A percentile compares a stretch with the other conserved stretches of the same genome.
phyloP scores from a whole-genome alignment of 2,888 invertebrate genomes.

The Trachelus troglodyta region DNA sequence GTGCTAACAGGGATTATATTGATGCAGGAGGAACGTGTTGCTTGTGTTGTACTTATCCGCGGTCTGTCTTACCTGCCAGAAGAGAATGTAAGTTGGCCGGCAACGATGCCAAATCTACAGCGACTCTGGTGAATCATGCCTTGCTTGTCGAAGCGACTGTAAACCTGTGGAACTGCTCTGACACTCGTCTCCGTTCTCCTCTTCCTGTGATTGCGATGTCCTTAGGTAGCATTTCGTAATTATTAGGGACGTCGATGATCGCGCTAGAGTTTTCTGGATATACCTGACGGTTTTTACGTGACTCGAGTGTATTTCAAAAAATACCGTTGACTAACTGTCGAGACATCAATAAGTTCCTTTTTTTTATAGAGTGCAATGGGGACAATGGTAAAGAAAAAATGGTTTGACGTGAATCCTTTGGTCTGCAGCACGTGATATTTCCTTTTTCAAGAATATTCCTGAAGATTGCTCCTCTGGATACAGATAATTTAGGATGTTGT shows the following conservation, averaged over 20 bases:
- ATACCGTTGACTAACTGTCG: not conserved
- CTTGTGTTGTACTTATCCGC: constrained; percentile 15
- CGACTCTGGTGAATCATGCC: constrained; percentile 19
- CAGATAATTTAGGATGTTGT: not conserved
- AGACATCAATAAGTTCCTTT: not conserved
- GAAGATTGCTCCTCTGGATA: not conserved
- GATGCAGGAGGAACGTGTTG: not conserved
- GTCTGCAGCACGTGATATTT: not conserved
- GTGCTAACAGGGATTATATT: not conserved
- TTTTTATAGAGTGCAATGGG: not conserved
- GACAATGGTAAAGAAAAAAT: not conserved
- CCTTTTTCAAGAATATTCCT: not conserved
- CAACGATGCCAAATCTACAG: constrained; percentile 47
- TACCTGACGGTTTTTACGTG: not conserved
- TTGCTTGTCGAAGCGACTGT: not conserved
- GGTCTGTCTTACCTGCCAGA: constrained; percentile 18
- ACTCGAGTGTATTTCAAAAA: not conserved
- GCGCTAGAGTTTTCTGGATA: not conserved
- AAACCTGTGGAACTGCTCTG: not conserved
- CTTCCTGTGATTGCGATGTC: not conserved
- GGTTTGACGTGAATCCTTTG: no score
- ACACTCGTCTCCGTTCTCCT: not conserved
- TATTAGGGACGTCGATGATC: not conserved
- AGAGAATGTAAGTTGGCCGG: constrained; percentile 43
- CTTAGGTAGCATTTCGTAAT: not conserved